These are phyloP conservation scores for Synergus japonicus DNA, from an alignment of 2,888 invertebrate species.

Conservation along the genomic window DNA sequence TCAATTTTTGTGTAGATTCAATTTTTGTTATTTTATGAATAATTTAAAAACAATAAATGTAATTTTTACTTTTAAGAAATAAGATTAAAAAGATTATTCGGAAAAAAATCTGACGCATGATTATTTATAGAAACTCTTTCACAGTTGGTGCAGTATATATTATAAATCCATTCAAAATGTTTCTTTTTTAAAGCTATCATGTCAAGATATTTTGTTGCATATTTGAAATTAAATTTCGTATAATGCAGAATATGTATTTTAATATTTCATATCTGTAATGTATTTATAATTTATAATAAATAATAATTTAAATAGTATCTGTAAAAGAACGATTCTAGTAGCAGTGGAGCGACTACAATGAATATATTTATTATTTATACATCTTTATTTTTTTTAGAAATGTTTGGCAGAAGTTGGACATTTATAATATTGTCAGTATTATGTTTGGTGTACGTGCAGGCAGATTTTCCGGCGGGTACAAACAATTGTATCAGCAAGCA, in stretches of 20 bases:
- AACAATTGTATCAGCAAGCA: slow-evolving; percentile 91
- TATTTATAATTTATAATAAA: too few relatives aligned
- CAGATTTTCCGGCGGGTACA: slow-evolving; percentile 78
- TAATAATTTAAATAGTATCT: too few relatives aligned
- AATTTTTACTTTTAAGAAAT: not conserved
- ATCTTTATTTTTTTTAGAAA: slow-evolving; percentile 47
- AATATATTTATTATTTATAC: not conserved
- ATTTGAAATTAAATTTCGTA: too few relatives aligned
- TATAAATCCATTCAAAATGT: not conserved
- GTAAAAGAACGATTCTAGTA: too few relatives aligned
- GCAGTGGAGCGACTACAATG: too few relatives aligned
- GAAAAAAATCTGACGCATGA: not conserved
- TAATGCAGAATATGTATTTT: too few relatives aligned
- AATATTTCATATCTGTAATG: too few relatives aligned
- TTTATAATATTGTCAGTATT: slow-evolving; percentile 58
- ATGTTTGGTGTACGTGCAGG: slow-evolving; percentile 57
- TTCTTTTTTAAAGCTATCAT: not conserved
- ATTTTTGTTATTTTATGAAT: too few relatives aligned
- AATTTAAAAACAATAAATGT: not conserved
- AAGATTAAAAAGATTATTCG: not conserved
- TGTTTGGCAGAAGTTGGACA: slow-evolving; percentile 60
- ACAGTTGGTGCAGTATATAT: not conserved
- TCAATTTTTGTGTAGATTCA: too few relatives aligned
- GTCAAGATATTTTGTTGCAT: not conserved
- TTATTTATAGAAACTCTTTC: slow-evolving; percentile 9